A percentile compares a stretch with the other conserved stretches of the same genome.
These are phyloP conservation scores for Protosalanx chinensis DNA, from an alignment of 2,797 vertebrate species.

Conservation along the genomic window DNA sequence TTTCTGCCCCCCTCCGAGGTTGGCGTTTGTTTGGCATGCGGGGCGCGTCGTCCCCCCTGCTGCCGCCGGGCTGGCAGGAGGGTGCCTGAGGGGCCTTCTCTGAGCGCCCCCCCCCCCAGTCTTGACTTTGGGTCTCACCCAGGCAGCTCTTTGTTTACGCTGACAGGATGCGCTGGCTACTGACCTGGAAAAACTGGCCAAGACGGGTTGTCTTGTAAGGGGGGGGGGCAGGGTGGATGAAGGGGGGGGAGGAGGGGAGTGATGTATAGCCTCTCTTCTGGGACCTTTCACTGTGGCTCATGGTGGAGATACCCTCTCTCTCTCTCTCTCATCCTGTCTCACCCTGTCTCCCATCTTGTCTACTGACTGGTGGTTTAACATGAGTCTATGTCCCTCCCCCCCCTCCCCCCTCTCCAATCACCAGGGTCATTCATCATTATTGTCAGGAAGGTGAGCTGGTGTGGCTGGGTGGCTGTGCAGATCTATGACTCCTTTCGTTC, in stretches of 20 bases:
- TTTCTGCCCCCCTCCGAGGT: conserved; percentile 29
- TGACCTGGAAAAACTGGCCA: conserved; percentile 81
- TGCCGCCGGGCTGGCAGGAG: conserved; percentile 69
- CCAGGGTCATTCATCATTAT: conserved; percentile 76
- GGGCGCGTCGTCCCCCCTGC: conserved; percentile 58
- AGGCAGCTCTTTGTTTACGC: conserved; percentile 78
- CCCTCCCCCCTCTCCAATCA: conserved; percentile 62
- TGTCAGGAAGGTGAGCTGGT: conserved; percentile 73
- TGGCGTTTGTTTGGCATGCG: conserved; percentile 65
- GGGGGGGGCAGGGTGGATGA: conserved; percentile 19
- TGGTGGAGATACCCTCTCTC: conserved; percentile 59
- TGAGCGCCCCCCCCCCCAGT: conserved; percentile 72
- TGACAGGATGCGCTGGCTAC: conserved; percentile 80
- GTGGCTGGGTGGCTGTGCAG: conserved; percentile 69
- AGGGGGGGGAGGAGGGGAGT: conserved; percentile 56
- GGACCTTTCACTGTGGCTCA: conserved; percentile 65
- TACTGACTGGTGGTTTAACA: conserved; percentile 71
- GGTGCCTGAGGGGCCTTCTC: conserved; percentile 74
- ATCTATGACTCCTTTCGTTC: conserved; percentile 76
- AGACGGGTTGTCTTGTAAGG: conserved; percentile 78
- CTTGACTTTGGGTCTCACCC: conserved; percentile 81
- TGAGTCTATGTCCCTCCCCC: conserved; percentile 55
- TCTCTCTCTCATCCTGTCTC: conserved; percentile 36
- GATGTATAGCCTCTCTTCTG: conserved; percentile 73
- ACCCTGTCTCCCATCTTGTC: conserved; percentile 31